Base-by-base conservation (phyloP, 2,888 invertebrate genomes). In the Isotomurus palustris region DNA sequence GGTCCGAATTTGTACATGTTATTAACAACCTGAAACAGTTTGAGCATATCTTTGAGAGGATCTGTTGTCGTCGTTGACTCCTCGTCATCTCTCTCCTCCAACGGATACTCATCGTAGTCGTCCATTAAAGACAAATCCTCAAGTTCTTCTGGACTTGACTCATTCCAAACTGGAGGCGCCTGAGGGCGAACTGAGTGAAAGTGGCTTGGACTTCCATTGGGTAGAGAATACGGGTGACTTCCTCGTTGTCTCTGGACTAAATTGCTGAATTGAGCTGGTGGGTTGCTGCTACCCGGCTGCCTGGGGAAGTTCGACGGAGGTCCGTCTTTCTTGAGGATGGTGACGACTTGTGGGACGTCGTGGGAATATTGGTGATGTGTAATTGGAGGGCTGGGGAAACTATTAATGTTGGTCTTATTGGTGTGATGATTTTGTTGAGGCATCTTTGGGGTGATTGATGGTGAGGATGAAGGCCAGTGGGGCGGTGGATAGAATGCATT, bases 1-100 rank as follows among this genome's bases (percentile, higher is more conserved):
- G 57, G 48, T 50, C 62, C 62, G 53, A 64, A 60, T 40, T 62
- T 53, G 53, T 69, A 71, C 40, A 71, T 50, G 60, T 63, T 59
- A 43, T 62, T 58, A 36, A 67, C 68, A 2, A 69, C 55, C 40
- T 66, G 59, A 45, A 70, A 56, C 10, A 70, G 55, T 32, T 68
- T 58, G 21, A 64, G 62, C 45, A 70, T 53, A 32, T 62, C 58
- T 45, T 53, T 27, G 3, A 43, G 27, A 8, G 53, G 53, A 17
- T 51, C 51, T 21, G 8, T 8, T 8, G 10, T 6, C 8, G 17
- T 22, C 10, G 4, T 22, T 38, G 29, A n/a, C 21, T 43, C 52
- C 17, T 36, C 48, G 38, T 14, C 29, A 24, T 35, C 55, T 12
- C 41, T n/a, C 19, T 36, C 52, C 14, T n/a, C 21, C 28, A 24